phyloP scores from a whole-genome alignment of 2,797 vertebrate species.

The Crocodylus rhombifer region DNA sequence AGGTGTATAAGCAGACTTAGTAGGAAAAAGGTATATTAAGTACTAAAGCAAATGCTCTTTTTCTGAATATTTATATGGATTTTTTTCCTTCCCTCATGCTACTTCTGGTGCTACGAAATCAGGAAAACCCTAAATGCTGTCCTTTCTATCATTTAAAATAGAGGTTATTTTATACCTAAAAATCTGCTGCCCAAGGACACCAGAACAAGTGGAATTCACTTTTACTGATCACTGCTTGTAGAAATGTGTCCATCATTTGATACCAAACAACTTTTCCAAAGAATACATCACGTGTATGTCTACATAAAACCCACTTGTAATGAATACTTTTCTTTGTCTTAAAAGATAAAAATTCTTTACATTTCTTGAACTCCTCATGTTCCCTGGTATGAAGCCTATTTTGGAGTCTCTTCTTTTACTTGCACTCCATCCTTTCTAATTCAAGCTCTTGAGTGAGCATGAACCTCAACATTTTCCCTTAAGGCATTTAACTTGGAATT shows the following conservation, averaged over 20 bases:
- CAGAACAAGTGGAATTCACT: background rate
- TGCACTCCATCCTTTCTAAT: background rate
- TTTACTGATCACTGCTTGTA: background rate
- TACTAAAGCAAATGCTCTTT: constrained; percentile 56
- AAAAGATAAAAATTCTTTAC: background rate
- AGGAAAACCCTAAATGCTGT: background rate
- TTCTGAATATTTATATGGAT: constrained; percentile 66
- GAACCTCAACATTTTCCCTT: background rate
- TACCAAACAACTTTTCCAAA: background rate
- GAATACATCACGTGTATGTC: background rate
- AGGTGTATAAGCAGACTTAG: constrained; percentile 44
- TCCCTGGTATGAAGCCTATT: background rate
- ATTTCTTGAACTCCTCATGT: background rate
- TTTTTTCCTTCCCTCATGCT: constrained; percentile 33
- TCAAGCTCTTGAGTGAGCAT: background rate
- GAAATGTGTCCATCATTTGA: background rate
- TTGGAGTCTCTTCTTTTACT: background rate
- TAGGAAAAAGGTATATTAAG: constrained; percentile 64
- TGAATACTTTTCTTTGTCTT: background rate
- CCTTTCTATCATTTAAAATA: constrained; percentile 62
- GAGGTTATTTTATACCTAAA: constrained; percentile 44
- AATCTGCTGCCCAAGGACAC: background rate
- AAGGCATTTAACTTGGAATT: background rate
- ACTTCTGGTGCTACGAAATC: constrained; percentile 26
- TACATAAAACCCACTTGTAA: background rate